Evolutionary conservation across 2,113 vertebrate species (phyloP).

Genomic region (Cephalopterus ornatus): DNA sequence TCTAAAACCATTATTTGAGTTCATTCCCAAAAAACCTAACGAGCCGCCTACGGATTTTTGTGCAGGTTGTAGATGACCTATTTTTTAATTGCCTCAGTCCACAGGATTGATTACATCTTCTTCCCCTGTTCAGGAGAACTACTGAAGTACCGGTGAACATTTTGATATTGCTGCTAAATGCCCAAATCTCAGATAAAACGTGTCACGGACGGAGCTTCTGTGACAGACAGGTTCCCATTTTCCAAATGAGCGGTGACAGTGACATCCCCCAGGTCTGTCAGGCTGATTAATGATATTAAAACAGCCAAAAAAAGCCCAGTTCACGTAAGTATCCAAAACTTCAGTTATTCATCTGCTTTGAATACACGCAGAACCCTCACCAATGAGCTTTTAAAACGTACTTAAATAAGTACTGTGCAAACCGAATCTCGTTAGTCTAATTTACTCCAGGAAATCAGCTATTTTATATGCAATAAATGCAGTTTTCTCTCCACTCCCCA

Average conservation of each 20-base stretch:
- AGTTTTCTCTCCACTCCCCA: constrained; percentile 51
- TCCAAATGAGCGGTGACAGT: neutral
- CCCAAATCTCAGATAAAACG: neutral
- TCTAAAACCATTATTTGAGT: neutral
- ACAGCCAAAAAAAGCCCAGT: neutral
- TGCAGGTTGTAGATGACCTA: neutral
- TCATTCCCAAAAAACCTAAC: neutral
- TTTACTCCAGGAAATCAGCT: constrained; percentile 73
- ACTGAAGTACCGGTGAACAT: neutral
- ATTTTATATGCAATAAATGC: constrained; percentile 66
- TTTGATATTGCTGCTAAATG: neutral
- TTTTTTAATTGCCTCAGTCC: constrained; percentile 4
- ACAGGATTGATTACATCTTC: neutral
- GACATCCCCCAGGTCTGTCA: neutral
- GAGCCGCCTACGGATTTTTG: neutral
- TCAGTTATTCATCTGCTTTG: constrained; percentile 54
- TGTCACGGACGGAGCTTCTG: neutral
- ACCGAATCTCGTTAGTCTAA: constrained; percentile 70
- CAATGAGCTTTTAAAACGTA: constrained; percentile 47
- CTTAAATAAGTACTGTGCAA: constrained; percentile 57
- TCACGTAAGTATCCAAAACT: neutral
- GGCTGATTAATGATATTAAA: neutral
- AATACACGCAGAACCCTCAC: constrained; percentile 1
- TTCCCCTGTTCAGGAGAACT: neutral
- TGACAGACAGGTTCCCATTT: neutral